Evolutionary conservation across 2,113 vertebrate genomes (phyloP).

Genomic region (Chitala chitala): DNA sequence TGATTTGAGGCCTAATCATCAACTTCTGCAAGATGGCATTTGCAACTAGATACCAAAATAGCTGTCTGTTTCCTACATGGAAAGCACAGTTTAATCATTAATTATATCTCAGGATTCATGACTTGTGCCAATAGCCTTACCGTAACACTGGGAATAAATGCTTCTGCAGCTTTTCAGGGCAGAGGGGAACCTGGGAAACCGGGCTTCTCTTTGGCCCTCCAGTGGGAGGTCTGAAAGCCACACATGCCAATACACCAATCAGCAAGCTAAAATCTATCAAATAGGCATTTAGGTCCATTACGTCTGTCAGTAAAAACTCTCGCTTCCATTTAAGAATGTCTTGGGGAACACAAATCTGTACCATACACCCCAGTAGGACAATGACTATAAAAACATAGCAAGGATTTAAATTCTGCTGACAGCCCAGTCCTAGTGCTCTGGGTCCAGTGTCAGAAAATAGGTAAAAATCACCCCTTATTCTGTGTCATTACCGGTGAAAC

Average conservation of each 20-base stretch:
- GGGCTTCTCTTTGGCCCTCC: no score
- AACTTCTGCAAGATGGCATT: no score
- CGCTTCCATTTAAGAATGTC: background rate
- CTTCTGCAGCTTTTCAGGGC: no score
- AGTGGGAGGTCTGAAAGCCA: no score
- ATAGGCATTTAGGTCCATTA: background rate
- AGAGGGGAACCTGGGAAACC: no score
- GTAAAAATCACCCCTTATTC: conserved; percentile 31
- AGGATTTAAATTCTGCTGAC: conserved; percentile 55
- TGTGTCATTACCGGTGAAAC: conserved; percentile 51
- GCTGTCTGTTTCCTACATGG: no score
- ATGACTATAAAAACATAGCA: conserved; percentile 49
- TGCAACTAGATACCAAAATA: no score
- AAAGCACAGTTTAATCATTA: no score
- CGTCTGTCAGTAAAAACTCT: background rate
- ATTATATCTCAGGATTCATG: no score
- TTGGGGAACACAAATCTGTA: conserved; percentile 53
- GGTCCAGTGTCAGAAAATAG: conserved; percentile 58
- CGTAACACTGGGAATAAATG: no score
- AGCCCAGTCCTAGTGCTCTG: conserved; percentile 47
- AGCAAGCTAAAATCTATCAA: background rate
- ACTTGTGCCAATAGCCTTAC: no score
- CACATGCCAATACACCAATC: background rate
- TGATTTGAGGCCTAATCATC: no score
- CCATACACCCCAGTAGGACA: conserved; percentile 35